Evolutionary conservation across 2,113 vertebrate species (phyloP), one percentile per base, ranked within the genome.

Genomic region (Pyxicephalus adspersus): DNA sequence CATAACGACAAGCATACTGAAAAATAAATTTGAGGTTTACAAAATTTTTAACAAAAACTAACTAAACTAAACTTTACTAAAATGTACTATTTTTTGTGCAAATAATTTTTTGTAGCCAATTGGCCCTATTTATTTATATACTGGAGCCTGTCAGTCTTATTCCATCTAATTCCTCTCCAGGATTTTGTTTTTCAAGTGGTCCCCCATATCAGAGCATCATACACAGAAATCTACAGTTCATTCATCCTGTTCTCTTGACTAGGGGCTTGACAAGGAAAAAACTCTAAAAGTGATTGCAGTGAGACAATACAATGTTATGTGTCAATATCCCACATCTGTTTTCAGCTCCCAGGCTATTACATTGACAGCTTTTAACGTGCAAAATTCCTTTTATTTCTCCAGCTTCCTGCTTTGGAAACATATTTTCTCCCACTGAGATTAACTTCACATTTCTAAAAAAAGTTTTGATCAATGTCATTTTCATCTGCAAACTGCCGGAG

Each of bases 321-420:
- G 16, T 87, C 84, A 60, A 80, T 80, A 72, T 51, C 16, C 88
- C 91, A 92, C 92, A 93, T 93, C 91, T 94, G 92, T 94, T 94
- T 92, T 89, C 83, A 92, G 90, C 88, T 90, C 88, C 85, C 84
- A 84, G 80, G 83, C 88, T 88, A 91, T 93, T 92, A 93, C 90
- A 92, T 90, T 92, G 93, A 93, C 91, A 93, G 92, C 87, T 92
- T 92, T 93, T 93, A 90, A 93, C 91, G 91, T 92, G 90, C 90
- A 92, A 91, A 87, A 83, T 90, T 92, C 87, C 89, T 93, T 92
- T 92, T 92, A 90, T 92, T 92, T 91, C 87, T 55, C 83, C 81
- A 89, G 88, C 91, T 92, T 93, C 91, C 89, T 93, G 91, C 88
- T 90, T 89, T 87, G 91, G 87, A 88, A 89, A 91, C 79, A 83